Evolutionary conservation across 1,140 invertebrate genomes (phyloP), one percentile per base, ranked within the genome.

Genomic region (Propsilocerus akamusi): DNA sequence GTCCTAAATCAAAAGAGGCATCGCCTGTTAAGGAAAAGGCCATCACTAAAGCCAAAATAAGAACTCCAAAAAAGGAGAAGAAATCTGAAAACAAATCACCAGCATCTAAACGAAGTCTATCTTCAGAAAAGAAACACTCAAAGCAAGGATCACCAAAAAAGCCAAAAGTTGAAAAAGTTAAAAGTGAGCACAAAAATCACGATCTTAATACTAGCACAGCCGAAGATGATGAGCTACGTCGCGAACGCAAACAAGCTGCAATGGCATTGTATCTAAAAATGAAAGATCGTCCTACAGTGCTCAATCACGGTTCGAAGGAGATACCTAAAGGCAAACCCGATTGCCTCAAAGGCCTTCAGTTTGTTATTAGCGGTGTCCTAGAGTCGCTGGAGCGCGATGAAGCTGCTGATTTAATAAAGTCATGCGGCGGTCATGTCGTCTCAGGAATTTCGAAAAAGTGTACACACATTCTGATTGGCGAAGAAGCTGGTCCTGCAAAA

Each of bases 321-420:
- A 77, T 90, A 46, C 88, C 89, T 1, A 72, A 82, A 66, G 88
- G 87, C 26, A 72, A 72, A 51, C 73, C 80, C 20, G 71, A 77
- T 59, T 89, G 87, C 60, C 64, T 94, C 4, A 73, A 76, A 48
- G 81, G 83, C 49, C 64, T 85, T 53, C 82, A 76, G 24, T 93
- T 96, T 64, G 65, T 95, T 7, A 67, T 90, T 37, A 93, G 88
- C 52, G 92, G 92, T 20, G 82, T 94, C 5, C 68, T 92, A 10
- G 90, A 94, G 60, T 91, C 86, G 0, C 71, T 96, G 54, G 87
- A 92, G 59, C 71, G 83, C 25, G 83, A 90, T 26, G 87, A 92
- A 57, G 76, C 78, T 20, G 73, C 75, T 34, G 73, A 72, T 20
- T 63, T 91, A 10, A 78, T 94, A 24, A 77, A 76, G 51, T 77